Percentiles rank a stretch among this genome's conserved stretches.
Evolutionary conservation across 2,888 invertebrate genomes (phyloP).

Genomic region (Hydrotaea diabolus): DNA sequence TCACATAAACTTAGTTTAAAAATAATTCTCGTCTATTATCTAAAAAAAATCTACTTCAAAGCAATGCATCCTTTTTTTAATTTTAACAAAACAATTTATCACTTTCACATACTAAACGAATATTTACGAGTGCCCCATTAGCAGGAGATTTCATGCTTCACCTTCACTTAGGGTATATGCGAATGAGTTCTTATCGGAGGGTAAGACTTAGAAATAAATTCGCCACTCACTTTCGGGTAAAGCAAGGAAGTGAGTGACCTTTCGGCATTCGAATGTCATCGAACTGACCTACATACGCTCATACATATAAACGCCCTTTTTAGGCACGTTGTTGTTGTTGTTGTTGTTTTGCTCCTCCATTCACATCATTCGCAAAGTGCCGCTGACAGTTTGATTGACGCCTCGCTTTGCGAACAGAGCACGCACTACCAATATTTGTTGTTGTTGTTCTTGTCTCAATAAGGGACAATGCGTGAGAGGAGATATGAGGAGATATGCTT

Average conservation of each 20-base stretch:
- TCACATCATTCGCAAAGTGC: conserved; percentile 38
- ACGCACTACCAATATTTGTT: neutral
- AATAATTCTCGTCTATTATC: too few species aligned
- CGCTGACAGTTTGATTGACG: conserved; percentile 59
- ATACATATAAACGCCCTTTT: neutral
- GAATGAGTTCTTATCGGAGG: too few species aligned
- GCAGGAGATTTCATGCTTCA: too few species aligned
- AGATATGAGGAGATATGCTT: neutral
- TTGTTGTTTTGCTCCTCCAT: neutral
- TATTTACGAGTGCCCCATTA: too few species aligned
- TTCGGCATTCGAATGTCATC: neutral
- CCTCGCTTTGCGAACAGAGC: neutral
- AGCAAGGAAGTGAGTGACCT: neutral
- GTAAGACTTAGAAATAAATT: too few species aligned
- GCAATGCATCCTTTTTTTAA: too few species aligned
- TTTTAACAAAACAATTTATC: too few species aligned
- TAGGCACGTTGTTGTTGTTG: neutral
- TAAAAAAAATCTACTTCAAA: too few species aligned
- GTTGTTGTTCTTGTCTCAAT: neutral
- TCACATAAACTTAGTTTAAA: too few species aligned
- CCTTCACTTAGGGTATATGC: too few species aligned
- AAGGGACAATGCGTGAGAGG: neutral
- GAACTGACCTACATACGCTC: neutral
- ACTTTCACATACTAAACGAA: too few species aligned
- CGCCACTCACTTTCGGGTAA: too few species aligned